Conservation (phyloP, 2,113 vertebrate genomes). For the Tenebrosternarchus preto region DNA sequence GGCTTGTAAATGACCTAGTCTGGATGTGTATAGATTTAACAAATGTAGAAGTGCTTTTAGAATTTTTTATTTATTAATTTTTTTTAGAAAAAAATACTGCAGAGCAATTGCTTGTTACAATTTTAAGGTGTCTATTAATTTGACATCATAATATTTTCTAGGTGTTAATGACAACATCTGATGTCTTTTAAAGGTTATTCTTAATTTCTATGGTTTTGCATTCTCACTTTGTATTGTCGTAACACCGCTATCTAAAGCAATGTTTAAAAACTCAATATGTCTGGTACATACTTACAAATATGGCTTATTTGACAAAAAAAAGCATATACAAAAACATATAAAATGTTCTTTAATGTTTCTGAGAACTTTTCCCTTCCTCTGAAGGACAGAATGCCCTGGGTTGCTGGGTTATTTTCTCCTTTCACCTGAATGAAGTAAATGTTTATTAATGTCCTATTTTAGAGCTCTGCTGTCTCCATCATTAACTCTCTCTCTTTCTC, state of each 20-base stretch:
- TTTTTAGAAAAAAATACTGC: background rate
- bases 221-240: background rate
- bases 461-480: background rate
- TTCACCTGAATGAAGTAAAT: constrained; percentile 14
- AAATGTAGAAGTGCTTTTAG: background rate
- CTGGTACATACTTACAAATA: no score
- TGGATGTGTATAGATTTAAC: constrained; percentile 17
- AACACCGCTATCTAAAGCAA: no score
- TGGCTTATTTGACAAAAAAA: no score
- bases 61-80: no score
- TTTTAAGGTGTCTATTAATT: background rate
- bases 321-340: no score
- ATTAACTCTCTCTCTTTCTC: constrained; percentile 16
- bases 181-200: background rate
- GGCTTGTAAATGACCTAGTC: constrained; percentile 24
- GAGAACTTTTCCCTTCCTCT: no score
- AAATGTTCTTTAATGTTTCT: no score
- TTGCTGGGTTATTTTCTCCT: background rate
- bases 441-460: background rate
- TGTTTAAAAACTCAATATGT: no score
- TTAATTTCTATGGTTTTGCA: background rate
- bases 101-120: background rate
- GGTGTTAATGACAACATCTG: background rate
- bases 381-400: no score
- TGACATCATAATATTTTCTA: background rate